Percentiles rank a stretch among this genome's conserved stretches.
Conservation (phyloP, 2,888 invertebrate species). For the Cheilosia soror region DNA sequence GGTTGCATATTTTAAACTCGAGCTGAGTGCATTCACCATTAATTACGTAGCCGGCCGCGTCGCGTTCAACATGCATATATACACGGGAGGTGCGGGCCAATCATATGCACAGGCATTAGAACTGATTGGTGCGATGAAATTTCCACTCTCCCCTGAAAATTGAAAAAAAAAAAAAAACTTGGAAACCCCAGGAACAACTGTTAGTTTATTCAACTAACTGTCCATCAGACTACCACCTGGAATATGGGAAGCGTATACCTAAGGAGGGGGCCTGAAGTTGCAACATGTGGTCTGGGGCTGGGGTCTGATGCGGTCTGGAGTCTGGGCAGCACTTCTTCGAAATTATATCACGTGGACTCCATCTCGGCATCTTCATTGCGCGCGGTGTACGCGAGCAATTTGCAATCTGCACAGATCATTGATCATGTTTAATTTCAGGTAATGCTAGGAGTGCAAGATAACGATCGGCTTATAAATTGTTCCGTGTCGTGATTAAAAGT, state of each 20-base stretch:
- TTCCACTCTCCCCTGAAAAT: conserved; percentile 42
- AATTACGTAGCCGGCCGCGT: conserved; percentile 53
- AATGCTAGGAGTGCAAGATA: conserved; percentile 67
- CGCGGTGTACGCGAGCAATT: conserved; percentile 62
- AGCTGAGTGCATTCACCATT: conserved; percentile 55
- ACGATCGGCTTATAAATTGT: conserved; percentile 71
- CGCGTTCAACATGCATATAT: not conserved
- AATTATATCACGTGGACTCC: conserved; percentile 69
- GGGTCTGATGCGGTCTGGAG: too few species aligned
- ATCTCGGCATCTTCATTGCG: conserved; percentile 31
- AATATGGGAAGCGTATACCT: conserved; percentile 18
- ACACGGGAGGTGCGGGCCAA: conserved; percentile 14
- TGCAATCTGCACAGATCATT: conserved; percentile 75
- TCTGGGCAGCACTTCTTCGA: conserved; percentile 36
- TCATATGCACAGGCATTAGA: conserved; percentile 41
- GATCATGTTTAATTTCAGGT: conserved; percentile 75
- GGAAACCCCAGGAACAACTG: conserved; percentile 52
- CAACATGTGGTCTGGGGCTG: conserved; percentile 14
- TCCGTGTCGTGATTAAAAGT: conserved; percentile 73
- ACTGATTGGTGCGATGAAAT: conserved; percentile 52
- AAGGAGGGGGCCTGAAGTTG: conserved; percentile 1
- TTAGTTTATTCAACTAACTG: conserved; percentile 72
- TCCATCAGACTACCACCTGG: conserved; percentile 61
- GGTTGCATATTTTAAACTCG: conserved; percentile 56
- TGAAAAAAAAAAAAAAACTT: conserved; percentile 58